These are phyloP conservation scores for Agriopis aurantiaria DNA, from an alignment of 2,888 invertebrate genomes.

Conservation along the genomic window DNA sequence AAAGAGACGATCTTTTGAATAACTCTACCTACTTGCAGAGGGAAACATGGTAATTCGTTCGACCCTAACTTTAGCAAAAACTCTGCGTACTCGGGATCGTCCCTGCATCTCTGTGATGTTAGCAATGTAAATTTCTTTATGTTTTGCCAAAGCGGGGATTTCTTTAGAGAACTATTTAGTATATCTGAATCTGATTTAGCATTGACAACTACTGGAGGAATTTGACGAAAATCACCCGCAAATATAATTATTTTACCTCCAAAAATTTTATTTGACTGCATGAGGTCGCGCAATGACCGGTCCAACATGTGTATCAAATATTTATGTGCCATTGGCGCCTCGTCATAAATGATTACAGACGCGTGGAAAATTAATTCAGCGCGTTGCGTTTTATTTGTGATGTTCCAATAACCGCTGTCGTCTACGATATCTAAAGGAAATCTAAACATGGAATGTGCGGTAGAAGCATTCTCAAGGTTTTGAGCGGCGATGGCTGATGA, in stretches of 20 bases:
- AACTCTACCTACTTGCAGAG: no score
- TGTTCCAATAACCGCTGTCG: background rate
- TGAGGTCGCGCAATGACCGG: conserved; percentile 17
- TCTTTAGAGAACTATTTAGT: conserved; percentile 6
- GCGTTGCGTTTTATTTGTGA: background rate
- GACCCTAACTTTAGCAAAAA: conserved; percentile 23
- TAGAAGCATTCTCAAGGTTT: background rate
- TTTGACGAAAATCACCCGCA: conserved; percentile 30
- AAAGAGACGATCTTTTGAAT: conserved; percentile 12
- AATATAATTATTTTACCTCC: conserved; percentile 27
- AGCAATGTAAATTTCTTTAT: conserved; percentile 12
- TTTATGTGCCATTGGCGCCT: conserved; percentile 10
- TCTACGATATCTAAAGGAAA: background rate
- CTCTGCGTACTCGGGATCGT: conserved; percentile 6
- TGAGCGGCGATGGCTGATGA: background rate
- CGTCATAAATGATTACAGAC: background rate
- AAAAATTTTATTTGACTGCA: conserved; percentile 14
- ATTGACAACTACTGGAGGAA: conserved; percentile 13
- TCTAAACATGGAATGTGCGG: background rate
- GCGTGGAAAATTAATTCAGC: conserved; percentile 1
- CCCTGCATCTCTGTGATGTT: conserved; percentile 16
- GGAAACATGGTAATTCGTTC: no score
- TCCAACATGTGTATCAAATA: background rate
- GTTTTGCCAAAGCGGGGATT: conserved; percentile 10
- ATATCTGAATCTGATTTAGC: conserved; percentile 15